Evolutionary conservation across 2,888 invertebrate genomes (phyloP).

Genomic region (Chromoteleia sp.): DNA sequence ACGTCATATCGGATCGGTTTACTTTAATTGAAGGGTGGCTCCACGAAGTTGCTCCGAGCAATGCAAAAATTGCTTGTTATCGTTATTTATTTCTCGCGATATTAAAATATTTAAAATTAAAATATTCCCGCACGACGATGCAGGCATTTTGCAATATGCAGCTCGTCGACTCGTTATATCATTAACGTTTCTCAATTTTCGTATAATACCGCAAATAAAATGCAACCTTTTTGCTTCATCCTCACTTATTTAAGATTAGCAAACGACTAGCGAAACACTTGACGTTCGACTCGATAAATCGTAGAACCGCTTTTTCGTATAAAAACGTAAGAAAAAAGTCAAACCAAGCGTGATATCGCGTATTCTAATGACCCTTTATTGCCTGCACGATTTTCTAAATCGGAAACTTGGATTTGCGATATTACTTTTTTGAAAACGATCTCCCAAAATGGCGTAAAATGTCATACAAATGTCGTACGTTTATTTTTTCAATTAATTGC

Average conservation of each 20-base stretch:
- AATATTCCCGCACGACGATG: slow-evolving; percentile 46
- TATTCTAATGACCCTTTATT: no score
- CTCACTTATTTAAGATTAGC: slow-evolving; percentile 7
- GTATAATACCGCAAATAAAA: slow-evolving; percentile 17
- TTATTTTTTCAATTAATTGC: no score
- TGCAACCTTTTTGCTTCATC: neutral
- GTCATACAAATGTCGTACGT: no score
- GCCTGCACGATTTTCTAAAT: no score
- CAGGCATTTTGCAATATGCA: slow-evolving; percentile 1
- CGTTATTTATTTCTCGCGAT: slow-evolving; percentile 63
- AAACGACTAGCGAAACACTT: slow-evolving; percentile 3
- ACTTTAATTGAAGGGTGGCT: slow-evolving; percentile 67
- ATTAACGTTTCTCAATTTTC: slow-evolving; percentile 49
- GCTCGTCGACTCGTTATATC: slow-evolving; percentile 30
- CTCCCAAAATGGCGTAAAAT: no score
- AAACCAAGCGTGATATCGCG: neutral
- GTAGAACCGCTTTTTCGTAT: neutral
- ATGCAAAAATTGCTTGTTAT: slow-evolving; percentile 60
- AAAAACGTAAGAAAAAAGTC: neutral
- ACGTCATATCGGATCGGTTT: slow-evolving; percentile 67
- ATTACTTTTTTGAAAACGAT: no score
- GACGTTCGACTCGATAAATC: slow-evolving; percentile 11
- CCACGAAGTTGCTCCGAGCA: slow-evolving; percentile 50
- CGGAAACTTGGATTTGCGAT: no score
- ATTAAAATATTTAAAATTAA: slow-evolving; percentile 50